Evolutionary conservation across 2,113 vertebrate genomes (phyloP), one percentile per base, ranked within the genome.

Genomic region (Lipophrys pholis): DNA sequence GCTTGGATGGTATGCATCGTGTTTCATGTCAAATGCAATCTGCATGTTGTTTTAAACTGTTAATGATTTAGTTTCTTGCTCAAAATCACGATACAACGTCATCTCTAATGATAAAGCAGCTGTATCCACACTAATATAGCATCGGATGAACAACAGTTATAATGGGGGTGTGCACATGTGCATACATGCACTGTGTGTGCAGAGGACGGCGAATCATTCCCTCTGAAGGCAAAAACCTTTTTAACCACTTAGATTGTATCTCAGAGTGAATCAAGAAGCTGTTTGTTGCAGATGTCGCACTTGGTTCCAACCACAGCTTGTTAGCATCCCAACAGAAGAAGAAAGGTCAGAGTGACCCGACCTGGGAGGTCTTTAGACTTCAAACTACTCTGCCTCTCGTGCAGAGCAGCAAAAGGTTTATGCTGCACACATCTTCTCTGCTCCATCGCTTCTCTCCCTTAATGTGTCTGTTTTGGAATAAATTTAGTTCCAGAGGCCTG

Each of bases 301-400:
- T 50, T 68, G 69, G 16, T 64, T 54, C 64, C 76, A 70, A 64
- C 67, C 68, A 46, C 52, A 76, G 67, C 63, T 79, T 3, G 36
- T 82, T 67, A 74, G 39, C 51, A 16, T n/a, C 16, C 15, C 43
- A 14, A 39, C 21, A 41, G 48, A 39, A 67, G 46, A 8, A 54
- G 38, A 72, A 59, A 72, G 73, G 70, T 81, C 84, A 83, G 21
- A 0, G 21, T 63, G 39, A 52, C n/a, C 60, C 58, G 21, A 52
- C 36, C 58, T 54, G 21, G 21, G 21, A 30, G 51, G 53, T 45
- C 63, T 60, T 17, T 48, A 63, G 39, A 50, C 14, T 43, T 52
- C 8, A 9, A 52, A 54, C 8, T 41, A 16, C 4, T 55, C 64
- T 45, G 3, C n/a, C 67, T 21, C 12, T 51, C 58, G 8, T 60